Percentiles rank a stretch among this genome's conserved stretches.
Evolutionary conservation across 2,113 vertebrate genomes (phyloP).

Genomic region (Aspidoscelis tigris): DNA sequence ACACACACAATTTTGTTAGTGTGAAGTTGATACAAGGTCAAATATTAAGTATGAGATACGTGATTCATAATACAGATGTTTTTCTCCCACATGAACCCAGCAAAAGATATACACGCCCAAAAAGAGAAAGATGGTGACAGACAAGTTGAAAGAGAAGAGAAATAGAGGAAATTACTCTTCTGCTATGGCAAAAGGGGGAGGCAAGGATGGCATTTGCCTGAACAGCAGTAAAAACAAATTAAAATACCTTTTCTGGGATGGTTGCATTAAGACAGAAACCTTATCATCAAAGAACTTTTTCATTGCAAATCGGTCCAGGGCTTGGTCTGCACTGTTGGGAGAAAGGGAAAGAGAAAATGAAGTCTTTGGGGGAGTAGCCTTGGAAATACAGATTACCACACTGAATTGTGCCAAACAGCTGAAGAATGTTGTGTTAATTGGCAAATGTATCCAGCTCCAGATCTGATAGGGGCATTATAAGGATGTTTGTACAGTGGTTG

Average conservation of each 20-base stretch:
- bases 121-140: not conserved
- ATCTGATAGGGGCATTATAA: not conserved
- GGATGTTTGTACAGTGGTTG: not conserved
- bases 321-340: constrained; percentile 91
- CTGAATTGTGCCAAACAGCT: constrained; percentile 29
- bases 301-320: constrained; percentile 97
- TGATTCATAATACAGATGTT: not conserved
- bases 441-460: not conserved
- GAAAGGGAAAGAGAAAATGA: constrained; percentile 40
- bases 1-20: not conserved
- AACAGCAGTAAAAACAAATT: constrained; percentile 14
- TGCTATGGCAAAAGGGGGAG: not conserved
- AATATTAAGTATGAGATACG: too few species aligned
- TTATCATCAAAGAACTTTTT: constrained; percentile 98
- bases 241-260: constrained; percentile 93
- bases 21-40: not conserved
- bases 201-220: constrained; percentile 9
- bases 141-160: not conserved
- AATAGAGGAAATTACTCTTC: constrained; percentile 1
- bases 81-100: not conserved
- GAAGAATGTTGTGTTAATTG: not conserved
- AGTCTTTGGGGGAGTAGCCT: not conserved
- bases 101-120: not conserved
- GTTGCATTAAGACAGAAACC: constrained; percentile 93
- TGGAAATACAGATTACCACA: constrained; percentile 30